A percentile compares a stretch with the other conserved stretches of the same genome.
These are phyloP conservation scores for Acanthosepion esculentum DNA, from an alignment of 2,888 invertebrate genomes.

Conservation along the genomic window DNA sequence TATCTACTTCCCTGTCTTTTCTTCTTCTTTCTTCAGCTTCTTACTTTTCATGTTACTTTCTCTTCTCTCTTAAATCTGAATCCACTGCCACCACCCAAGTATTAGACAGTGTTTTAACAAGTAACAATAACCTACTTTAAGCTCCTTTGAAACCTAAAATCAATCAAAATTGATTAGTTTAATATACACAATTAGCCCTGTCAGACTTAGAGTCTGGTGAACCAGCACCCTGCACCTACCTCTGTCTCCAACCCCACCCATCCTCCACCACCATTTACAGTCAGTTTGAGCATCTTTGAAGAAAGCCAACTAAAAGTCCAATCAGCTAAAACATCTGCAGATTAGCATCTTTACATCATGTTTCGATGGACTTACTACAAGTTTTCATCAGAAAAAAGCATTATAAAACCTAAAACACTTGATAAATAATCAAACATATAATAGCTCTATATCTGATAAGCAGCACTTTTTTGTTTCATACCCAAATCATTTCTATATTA, in stretches of 20 bases:
- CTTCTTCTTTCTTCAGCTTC: too few species aligned
- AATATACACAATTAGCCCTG: slow-evolving; percentile 33
- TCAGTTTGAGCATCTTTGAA: not conserved
- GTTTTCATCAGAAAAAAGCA: not conserved
- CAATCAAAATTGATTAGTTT: slow-evolving; percentile 12
- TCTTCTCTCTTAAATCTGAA: too few species aligned
- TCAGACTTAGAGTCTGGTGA: not conserved
- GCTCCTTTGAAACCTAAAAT: not conserved
- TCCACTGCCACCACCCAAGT: not conserved
- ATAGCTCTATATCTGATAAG: too few species aligned
- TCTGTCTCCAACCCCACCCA: not conserved
- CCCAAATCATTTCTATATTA: too few species aligned
- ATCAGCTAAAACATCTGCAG: not conserved
- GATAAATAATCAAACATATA: too few species aligned
- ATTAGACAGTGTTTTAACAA: not conserved
- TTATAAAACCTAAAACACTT: too few species aligned
- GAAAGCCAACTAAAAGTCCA: not conserved
- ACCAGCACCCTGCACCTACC: not conserved
- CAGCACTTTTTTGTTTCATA: too few species aligned
- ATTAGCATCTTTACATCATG: not conserved
- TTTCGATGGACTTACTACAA: not conserved
- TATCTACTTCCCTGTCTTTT: too few species aligned
- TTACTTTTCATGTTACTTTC: too few species aligned
- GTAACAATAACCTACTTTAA: slow-evolving; percentile 15
- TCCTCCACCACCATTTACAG: not conserved